Conservation (phyloP, 2,113 vertebrate species). For the Amazona vittata region DNA sequence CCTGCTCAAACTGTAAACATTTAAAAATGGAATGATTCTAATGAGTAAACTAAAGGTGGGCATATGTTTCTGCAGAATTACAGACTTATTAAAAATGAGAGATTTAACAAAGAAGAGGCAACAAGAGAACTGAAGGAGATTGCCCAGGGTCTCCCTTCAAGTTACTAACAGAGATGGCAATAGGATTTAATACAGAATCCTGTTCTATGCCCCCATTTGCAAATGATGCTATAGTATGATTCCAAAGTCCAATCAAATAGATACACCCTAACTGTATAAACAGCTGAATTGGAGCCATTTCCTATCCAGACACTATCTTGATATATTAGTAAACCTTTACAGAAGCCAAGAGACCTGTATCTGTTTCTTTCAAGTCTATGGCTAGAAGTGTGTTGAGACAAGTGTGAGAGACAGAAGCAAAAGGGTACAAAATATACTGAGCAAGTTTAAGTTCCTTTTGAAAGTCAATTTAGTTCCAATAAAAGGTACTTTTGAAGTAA, state of each 20-base stretch:
- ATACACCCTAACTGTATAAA: neutral
- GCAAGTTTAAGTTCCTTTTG: neutral
- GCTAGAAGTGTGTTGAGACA: neutral
- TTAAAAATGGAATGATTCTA: neutral
- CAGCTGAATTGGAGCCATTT: neutral
- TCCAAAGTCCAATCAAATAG: neutral
- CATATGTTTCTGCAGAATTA: neutral
- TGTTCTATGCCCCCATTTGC: neutral
- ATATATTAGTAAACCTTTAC: neutral
- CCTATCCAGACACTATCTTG: neutral
- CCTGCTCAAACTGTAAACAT: neutral
- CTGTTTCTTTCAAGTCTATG: neutral
- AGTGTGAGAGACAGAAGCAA: neutral
- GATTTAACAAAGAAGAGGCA: neutral
- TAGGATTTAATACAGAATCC: neutral
- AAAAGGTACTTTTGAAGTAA: neutral
- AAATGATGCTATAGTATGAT: neutral
- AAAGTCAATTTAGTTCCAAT: neutral
- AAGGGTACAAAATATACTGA: neutral
- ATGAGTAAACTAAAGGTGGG: neutral
- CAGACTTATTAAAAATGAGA: neutral
- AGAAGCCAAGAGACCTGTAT: neutral
- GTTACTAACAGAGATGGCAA: neutral
- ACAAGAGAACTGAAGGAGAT: neutral
- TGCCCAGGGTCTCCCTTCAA: neutral